Evolutionary conservation across 2,797 vertebrate genomes (phyloP).

Genomic region (Carcharodon carcharias): DNA sequence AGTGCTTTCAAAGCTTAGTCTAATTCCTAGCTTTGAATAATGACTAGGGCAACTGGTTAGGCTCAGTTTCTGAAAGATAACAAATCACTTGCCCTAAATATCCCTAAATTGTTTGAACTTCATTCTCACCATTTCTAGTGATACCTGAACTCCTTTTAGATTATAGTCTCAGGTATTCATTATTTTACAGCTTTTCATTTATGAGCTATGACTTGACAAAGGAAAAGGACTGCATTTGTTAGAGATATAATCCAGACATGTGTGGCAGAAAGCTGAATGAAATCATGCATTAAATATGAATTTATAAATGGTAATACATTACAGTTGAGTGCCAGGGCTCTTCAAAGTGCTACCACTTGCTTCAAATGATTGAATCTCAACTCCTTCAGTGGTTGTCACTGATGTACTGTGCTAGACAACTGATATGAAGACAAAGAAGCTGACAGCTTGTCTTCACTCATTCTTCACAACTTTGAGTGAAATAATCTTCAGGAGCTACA

Average conservation of each 20-base stretch:
- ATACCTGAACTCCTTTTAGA: neutral
- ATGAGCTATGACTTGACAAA: neutral
- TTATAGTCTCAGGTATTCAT: neutral
- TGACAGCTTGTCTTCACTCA: neutral
- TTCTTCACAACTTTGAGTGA: constrained; percentile 38
- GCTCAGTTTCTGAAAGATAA: neutral
- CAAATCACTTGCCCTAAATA: neutral
- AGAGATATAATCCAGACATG: neutral
- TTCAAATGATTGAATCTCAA: neutral
- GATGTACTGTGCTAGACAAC: neutral
- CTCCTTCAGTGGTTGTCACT: neutral
- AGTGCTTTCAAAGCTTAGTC: neutral
- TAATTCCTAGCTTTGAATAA: neutral
- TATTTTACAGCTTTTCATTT: neutral
- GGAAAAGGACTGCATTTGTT: neutral
- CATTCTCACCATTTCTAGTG: neutral
- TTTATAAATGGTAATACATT: neutral
- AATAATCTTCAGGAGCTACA: constrained; percentile 37
- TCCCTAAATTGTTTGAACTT: neutral
- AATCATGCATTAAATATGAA: constrained; percentile 14
- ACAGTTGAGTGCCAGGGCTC: neutral
- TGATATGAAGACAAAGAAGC: constrained; percentile 29
- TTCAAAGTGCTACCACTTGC: neutral
- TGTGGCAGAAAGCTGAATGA: neutral
- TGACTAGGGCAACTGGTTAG: too few species aligned